Evolutionary conservation across 2,113 vertebrate genomes (phyloP).

Genomic region (Oryzias celebensis): DNA sequence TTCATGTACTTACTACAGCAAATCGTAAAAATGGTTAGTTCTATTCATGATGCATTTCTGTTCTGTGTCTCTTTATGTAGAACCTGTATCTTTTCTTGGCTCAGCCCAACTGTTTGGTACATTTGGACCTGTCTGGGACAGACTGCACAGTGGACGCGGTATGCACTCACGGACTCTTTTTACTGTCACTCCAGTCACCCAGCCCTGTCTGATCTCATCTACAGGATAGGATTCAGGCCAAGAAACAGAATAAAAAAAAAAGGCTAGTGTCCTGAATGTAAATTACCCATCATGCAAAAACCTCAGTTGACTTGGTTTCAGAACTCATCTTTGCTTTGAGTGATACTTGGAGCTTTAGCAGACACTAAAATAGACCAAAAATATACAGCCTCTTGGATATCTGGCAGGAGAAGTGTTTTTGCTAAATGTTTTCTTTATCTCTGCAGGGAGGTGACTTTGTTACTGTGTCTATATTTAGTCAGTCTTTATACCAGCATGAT

Average conservation of each 20-base stretch:
- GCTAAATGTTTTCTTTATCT: slow-evolving; percentile 18
- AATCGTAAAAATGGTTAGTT: too few relatives aligned
- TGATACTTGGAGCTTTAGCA: slow-evolving; percentile 20
- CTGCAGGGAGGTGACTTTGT: slow-evolving; percentile 24
- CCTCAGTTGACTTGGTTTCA: slow-evolving; percentile 16
- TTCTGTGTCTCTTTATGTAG: slow-evolving; percentile 56
- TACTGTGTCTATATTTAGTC: slow-evolving; percentile 47
- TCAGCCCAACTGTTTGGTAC: slow-evolving; percentile 88
- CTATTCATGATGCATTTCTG: background rate
- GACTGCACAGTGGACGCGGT: slow-evolving; percentile 87
- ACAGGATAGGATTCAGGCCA: slow-evolving; percentile 35
- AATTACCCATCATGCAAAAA: slow-evolving; percentile 29
- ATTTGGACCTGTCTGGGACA: slow-evolving; percentile 86
- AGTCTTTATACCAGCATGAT: slow-evolving; percentile 21
- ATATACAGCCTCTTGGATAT: slow-evolving; percentile 16
- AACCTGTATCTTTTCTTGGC: slow-evolving; percentile 89
- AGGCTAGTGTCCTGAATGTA: slow-evolving; percentile 29
- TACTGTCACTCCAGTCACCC: slow-evolving; percentile 13
- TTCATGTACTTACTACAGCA: too few relatives aligned
- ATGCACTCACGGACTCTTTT: slow-evolving; percentile 58
- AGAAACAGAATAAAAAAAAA: slow-evolving; percentile 10
- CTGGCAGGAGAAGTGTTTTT: slow-evolving; percentile 24
- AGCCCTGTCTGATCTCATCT: slow-evolving; percentile 39
- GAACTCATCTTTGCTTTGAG: slow-evolving; percentile 13
- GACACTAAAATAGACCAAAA: slow-evolving; percentile 22